A percentile compares a stretch with the other conserved stretches of the same genome.
Evolutionary conservation across 2,113 vertebrate genomes (phyloP).

Genomic region (Stictonetta naevosa): DNA sequence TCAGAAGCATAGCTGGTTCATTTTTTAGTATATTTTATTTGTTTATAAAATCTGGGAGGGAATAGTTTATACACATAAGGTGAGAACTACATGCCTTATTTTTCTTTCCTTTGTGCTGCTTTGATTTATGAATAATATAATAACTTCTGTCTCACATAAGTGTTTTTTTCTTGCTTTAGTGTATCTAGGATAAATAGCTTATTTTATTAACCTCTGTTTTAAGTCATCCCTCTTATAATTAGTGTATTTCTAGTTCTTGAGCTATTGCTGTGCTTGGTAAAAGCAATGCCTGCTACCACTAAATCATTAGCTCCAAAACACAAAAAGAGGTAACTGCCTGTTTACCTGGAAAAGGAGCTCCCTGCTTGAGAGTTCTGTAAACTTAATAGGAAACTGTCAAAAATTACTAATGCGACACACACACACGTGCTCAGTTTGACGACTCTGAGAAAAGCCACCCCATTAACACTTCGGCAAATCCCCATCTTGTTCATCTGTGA

Average conservation of each 20-base stretch:
- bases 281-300: not conserved
- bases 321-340: not conserved
- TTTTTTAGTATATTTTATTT: not conserved
- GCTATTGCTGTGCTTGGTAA: not conserved
- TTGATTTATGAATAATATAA: not conserved
- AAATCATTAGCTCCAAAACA: not conserved
- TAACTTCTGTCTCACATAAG: not conserved
- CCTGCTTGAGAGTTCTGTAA: not conserved
- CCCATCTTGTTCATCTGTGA: not conserved
- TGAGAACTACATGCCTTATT: not conserved
- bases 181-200: not conserved
- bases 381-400: not conserved
- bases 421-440: rapidly evolving
- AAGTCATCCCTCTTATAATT: not conserved
- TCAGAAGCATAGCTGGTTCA: not conserved
- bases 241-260: not conserved
- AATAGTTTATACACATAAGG: not conserved
- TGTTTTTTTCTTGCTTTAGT: not conserved
- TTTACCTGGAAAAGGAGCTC: not conserved
- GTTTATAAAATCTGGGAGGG: slow-evolving; percentile 4
- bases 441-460: not conserved
- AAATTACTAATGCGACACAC: not conserved
- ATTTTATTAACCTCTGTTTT: not conserved
- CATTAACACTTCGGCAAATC: not conserved
- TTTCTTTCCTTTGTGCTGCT: not conserved